Evolutionary conservation across 2,797 vertebrate genomes (phyloP).

Genomic region (Argya squamiceps): DNA sequence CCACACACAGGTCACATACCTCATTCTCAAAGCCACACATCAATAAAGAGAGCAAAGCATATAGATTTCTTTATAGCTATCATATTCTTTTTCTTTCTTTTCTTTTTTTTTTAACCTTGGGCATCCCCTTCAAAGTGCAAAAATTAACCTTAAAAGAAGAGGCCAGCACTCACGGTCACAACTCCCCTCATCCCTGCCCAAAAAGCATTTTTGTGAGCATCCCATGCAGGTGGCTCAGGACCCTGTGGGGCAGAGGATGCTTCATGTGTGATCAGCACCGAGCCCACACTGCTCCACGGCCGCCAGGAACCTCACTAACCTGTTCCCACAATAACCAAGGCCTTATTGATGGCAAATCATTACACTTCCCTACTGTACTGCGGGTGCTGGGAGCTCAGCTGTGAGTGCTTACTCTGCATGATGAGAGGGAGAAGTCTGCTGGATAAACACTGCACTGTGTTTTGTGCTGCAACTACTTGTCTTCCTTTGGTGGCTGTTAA

Average conservation of each 20-base stretch:
- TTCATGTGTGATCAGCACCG: background rate
- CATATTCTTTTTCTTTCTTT: background rate
- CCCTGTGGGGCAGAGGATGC: background rate
- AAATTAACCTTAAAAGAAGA: background rate
- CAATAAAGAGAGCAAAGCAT: background rate
- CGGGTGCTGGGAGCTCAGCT: background rate
- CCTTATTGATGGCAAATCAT: conserved; percentile 38
- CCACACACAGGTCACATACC: background rate
- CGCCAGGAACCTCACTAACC: background rate
- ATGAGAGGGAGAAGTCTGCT: background rate
- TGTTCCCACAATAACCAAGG: background rate
- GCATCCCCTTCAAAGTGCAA: background rate
- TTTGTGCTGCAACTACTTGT: background rate
- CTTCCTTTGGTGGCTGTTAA: conserved; percentile 35
- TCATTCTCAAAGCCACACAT: background rate
- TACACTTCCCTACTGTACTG: background rate
- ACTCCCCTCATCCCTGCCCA: background rate
- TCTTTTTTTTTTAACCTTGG: background rate
- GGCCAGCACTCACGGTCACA: accelerated
- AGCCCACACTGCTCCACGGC: background rate
- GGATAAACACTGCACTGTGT: conserved; percentile 2
- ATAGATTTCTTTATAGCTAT: background rate
- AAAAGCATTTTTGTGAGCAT: background rate
- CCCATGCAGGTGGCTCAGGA: background rate
- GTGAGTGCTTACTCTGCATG: background rate